These are phyloP conservation scores for Eupeodes corollae DNA, from an alignment of 1,140 invertebrate species.

Conservation along the genomic window DNA sequence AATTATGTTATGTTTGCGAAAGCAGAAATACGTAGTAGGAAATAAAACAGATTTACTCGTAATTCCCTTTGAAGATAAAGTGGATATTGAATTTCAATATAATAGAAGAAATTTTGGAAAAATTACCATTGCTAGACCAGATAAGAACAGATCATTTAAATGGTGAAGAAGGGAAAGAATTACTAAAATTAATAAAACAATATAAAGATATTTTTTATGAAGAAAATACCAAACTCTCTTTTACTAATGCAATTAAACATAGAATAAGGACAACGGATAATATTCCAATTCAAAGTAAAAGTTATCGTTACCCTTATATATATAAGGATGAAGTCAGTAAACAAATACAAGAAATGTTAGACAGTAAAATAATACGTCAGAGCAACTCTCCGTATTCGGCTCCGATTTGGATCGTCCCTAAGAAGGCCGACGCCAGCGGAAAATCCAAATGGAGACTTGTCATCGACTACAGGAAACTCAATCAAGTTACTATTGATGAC, in stretches of 20 bases:
- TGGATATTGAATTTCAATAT: too few relatives aligned
- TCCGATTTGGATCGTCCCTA: slow-evolving; percentile 10
- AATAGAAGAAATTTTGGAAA: background rate
- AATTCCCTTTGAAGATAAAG: too few relatives aligned
- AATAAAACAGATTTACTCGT: too few relatives aligned
- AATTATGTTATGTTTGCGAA: slow-evolving; percentile 1
- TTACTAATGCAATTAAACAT: slow-evolving; percentile 17
- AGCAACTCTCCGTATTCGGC: slow-evolving; percentile 8
- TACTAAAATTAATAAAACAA: background rate
- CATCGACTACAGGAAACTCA: slow-evolving; percentile 1
- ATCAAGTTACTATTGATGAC: slow-evolving; percentile 1
- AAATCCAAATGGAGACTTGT: background rate
- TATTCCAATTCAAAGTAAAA: slow-evolving; percentile 12
- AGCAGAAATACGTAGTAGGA: too few relatives aligned
- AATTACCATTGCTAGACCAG: background rate
- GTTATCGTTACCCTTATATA: background rate
- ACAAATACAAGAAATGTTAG: slow-evolving; percentile 2
- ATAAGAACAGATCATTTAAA: background rate
- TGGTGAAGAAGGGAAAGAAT: slow-evolving; percentile 1
- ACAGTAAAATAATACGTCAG: background rate
- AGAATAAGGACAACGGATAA: slow-evolving; percentile 10
- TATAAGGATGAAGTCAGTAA: background rate
- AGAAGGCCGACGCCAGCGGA: slow-evolving; percentile 4
- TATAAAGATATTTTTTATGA: slow-evolving; percentile 16
- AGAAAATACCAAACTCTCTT: slow-evolving; percentile 12